Conservation (phyloP, 2,113 vertebrate genomes). For the Lates calcarifer region DNA sequence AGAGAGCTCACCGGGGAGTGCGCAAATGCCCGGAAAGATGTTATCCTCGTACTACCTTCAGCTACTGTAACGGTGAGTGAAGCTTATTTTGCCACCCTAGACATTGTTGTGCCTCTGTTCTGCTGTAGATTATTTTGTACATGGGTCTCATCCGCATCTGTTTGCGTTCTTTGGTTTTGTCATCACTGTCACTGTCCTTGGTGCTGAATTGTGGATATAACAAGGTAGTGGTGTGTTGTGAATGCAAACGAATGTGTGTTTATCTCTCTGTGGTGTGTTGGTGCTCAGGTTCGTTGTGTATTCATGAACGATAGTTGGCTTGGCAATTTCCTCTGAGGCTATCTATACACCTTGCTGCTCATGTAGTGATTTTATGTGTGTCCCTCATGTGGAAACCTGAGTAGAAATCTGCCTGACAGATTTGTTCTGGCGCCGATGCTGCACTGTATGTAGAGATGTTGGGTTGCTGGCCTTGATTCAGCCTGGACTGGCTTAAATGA, state of each 20-base stretch:
- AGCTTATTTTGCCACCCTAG: constrained; percentile 30
- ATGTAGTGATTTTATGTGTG: neutral
- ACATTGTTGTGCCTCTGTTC: constrained; percentile 17
- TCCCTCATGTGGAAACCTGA: constrained; percentile 7
- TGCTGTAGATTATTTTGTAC: constrained; percentile 23
- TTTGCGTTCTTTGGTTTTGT: constrained; percentile 3
- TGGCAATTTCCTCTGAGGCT: neutral
- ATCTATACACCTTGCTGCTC: constrained; percentile 15
- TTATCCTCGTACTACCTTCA: constrained; percentile 30
- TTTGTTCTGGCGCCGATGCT: neutral
- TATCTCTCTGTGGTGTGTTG: neutral
- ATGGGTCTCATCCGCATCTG: neutral
- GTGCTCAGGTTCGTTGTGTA: neutral
- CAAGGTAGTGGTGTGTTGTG: neutral
- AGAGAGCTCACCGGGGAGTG: constrained; percentile 7
- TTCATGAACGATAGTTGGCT: neutral
- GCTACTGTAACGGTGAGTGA: constrained; percentile 33
- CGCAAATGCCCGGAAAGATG: constrained; percentile 51
- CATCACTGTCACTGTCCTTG: constrained; percentile 24
- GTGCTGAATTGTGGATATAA: constrained; percentile 2
- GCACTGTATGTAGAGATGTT: neutral
- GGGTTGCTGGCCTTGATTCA: constrained; percentile 43
- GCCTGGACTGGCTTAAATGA: constrained; percentile 52
- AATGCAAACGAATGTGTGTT: neutral
- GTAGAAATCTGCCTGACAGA: neutral